Base-by-base conservation (phyloP, 2,888 invertebrate genomes). In the Gryllus longicercus region DNA sequence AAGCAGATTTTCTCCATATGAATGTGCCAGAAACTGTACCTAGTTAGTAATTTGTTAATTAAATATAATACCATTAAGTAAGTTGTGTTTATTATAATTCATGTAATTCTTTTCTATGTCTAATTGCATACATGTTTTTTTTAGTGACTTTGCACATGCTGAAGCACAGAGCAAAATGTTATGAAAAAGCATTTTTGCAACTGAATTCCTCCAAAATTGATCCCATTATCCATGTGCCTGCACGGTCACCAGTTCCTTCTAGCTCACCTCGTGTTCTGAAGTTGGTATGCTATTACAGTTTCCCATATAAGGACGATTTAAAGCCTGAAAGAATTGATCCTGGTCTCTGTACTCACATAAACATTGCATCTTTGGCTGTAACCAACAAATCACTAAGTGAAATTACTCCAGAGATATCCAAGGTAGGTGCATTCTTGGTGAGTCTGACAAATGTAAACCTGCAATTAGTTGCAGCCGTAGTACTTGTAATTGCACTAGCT, bases 301-400 rank as follows among this genome's bases (percentile, higher is more conserved):
- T 91, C 82, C 91, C 92, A 8, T 84, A 83, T 82, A 84, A 85
- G 83, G 80, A 84, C 79, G 85, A 86, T 82, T 87, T 93, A 79
- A 85, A 87, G 84, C 91, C 93, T 11, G 85, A 87, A 63, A 87
- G 89, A 84, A 90, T 96, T 51, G 91, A 94, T 85, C 91, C 94
- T 49, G 86, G 90, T 84, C 88, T 96, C 80, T 96, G 96, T 86
- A 95, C 95, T 1, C 96, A 96, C 87, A 91, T 96, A 82, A 94
- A 94, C 86, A 88, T 95, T 80, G 96, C 93, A 76, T 93, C 94
- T 88, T 93, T 93, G 38, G 86, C 86, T 81, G 88, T 96, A 75
- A 85, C 86, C 8, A 91, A 94, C 84, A 91, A 90, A 83, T 87
- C 90, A 12, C 87, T 96, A 51, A 83, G 87, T 79, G 87, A 94